Percentiles rank a stretch among this genome's conserved stretches.
phyloP scores from a whole-genome alignment of 2,113 vertebrate genomes.

The Eulacestoma nigropectus region DNA sequence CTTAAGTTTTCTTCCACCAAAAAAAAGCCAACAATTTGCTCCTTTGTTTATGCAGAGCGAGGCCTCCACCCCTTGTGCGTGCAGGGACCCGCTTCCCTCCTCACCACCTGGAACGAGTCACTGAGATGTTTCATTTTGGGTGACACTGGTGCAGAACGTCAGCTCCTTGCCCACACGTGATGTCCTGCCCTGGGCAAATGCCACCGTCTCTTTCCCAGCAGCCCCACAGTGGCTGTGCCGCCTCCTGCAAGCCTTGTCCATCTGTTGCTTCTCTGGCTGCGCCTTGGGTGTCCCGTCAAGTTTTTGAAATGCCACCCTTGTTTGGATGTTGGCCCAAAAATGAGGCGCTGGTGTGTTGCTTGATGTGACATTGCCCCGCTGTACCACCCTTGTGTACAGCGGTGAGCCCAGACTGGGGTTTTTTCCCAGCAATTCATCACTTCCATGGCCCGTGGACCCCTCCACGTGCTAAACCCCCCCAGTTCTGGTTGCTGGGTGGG shows the following conservation, averaged over 20 bases:
- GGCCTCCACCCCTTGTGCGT: not conserved
- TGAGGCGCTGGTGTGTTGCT: accelerated
- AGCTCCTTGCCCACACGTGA: accelerated
- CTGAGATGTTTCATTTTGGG: not conserved
- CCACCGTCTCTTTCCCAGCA: accelerated
- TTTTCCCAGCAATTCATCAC: not conserved
- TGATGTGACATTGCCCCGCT: not conserved
- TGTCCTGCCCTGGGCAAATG: accelerated
- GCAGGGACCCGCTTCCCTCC: accelerated
- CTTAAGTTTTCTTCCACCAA: not conserved
- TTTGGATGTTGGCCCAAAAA: not conserved
- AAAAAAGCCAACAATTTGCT: not conserved
- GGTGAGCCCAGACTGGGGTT: not conserved
- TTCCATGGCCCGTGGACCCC: no score
- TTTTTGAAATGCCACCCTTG: not conserved
- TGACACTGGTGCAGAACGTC: not conserved
- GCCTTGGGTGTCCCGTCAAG: not conserved
- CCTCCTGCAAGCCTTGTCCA: not conserved
- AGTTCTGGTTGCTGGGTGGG: not conserved
- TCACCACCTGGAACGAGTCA: accelerated
- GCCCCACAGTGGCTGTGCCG: not conserved
- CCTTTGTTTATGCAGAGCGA: not conserved
- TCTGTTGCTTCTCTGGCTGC: not conserved
- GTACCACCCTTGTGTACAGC: not conserved
- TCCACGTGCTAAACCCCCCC: accelerated